Evolutionary conservation across 2,797 vertebrate species (phyloP).

Genomic region (Clarias platycephalus): DNA sequence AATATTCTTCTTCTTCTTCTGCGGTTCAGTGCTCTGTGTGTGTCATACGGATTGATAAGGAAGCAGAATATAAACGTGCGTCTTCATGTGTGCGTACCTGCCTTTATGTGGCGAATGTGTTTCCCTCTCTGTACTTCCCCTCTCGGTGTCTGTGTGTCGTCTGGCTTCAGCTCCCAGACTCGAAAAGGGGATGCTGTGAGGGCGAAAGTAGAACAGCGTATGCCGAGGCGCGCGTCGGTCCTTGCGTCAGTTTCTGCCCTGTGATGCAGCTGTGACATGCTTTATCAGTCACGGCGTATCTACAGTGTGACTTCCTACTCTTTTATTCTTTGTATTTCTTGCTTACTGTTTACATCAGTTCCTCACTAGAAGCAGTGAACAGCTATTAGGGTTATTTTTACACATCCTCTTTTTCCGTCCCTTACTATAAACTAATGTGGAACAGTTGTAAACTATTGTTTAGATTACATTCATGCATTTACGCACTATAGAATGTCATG

Average conservation of each 20-base stretch:
- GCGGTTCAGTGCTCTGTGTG: not conserved
- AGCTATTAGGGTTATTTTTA: not conserved
- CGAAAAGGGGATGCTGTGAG: conserved; percentile 24
- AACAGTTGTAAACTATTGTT: not conserved
- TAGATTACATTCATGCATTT: not conserved
- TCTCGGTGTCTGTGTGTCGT: conserved; percentile 21
- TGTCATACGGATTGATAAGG: not conserved
- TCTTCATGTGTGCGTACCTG: not conserved
- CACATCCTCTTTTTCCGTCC: not conserved
- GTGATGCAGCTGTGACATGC: conserved; percentile 15
- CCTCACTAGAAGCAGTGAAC: not conserved
- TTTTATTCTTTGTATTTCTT: not conserved
- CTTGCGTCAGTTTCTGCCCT: not conserved
- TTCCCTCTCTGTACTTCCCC: conserved; percentile 43
- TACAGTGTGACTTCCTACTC: not conserved
- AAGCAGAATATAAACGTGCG: not conserved
- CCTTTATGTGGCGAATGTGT: conserved; percentile 29
- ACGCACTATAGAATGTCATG: not conserved
- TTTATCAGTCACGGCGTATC: not conserved
- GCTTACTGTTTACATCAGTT: not conserved
- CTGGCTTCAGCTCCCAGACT: conserved; percentile 15
- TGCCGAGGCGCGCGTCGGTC: not conserved
- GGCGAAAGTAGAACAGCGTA: conserved; percentile 40
- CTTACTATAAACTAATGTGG: not conserved
- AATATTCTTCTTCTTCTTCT: too few species aligned